Evolutionary conservation across 2,113 vertebrate species (phyloP).

Genomic region (Nannobrachium achirus): DNA sequence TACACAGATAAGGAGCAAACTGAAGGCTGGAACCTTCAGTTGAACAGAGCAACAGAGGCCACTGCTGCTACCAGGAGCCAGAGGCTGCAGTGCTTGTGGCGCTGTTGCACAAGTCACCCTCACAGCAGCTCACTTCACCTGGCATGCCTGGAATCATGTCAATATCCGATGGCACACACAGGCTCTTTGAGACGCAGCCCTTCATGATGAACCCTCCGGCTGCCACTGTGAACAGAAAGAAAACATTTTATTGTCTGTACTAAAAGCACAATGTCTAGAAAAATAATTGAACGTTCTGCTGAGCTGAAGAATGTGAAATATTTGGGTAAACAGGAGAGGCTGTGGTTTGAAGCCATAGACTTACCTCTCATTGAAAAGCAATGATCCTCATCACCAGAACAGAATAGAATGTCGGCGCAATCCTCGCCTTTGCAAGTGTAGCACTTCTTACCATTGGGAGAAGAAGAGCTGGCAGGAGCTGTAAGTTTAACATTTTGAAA

Average conservation of each 20-base stretch:
- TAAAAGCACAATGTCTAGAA: neutral
- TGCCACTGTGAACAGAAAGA: conserved; percentile 19
- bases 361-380: conserved; percentile 53
- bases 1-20: no score
- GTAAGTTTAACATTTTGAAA: no score
- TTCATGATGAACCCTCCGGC: rapidly evolving
- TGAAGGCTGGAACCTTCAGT: neutral
- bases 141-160: rapidly evolving
- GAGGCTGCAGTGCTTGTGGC: conserved; percentile 29
- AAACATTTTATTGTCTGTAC: neutral
- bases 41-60: conserved; percentile 22
- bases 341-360: neutral
- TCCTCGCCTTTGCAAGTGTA: conserved; percentile 25
- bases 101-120: conserved; percentile 62
- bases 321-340: neutral
- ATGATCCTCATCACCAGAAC: conserved; percentile 49
- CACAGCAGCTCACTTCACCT: conserved; percentile 25
- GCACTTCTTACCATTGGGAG: conserved; percentile 62
- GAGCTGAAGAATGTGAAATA: conserved; percentile 12
- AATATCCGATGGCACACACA: conserved; percentile 3
- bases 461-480: no score
- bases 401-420: conserved; percentile 40
- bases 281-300: neutral
- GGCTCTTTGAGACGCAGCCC: conserved; percentile 54
- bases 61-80: conserved; percentile 39